Conservation (phyloP, 2,888 invertebrate species). For the Eustalomyia histrio region DNA sequence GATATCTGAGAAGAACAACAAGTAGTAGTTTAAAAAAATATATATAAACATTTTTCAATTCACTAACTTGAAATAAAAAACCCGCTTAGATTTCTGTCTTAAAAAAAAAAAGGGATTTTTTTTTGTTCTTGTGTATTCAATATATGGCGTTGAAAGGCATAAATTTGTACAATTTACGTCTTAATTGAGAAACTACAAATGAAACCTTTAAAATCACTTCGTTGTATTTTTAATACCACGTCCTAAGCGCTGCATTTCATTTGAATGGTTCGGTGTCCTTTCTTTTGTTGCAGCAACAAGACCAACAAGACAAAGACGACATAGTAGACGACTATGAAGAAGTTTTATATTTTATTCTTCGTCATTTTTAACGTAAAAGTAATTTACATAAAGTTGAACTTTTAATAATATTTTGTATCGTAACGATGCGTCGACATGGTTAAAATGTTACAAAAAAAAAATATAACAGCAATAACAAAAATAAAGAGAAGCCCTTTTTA, state of each 20-base stretch:
- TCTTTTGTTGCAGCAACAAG: not conserved
- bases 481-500: conserved; percentile 60
- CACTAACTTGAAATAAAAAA: conserved; percentile 43
- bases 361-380: conserved; percentile 47
- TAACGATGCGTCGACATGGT: conserved; percentile 65
- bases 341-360: conserved; percentile 38
- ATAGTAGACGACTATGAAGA: conserved; percentile 49
- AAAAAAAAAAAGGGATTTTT: conserved; percentile 22
- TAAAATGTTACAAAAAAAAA: conserved; percentile 22
- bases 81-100: conserved; percentile 53
- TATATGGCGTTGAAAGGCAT: conserved; percentile 65
- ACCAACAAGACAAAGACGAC: not conserved
- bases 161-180: conserved; percentile 71
- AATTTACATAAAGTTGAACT: conserved; percentile 64
- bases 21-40: conserved; percentile 35
- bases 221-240: conserved; percentile 18
- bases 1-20: conserved; percentile 55
- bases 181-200: conserved; percentile 70
- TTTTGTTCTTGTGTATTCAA: conserved; percentile 27
- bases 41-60: conserved; percentile 42
- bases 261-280: conserved; percentile 52
- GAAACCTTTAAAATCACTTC: conserved; percentile 66
- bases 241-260: conserved; percentile 63
- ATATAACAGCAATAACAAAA: conserved; percentile 14
- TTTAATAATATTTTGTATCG: conserved; percentile 65